Evolutionary conservation across 2,113 vertebrate species (phyloP).

Genomic region (Salvator merianae): DNA sequence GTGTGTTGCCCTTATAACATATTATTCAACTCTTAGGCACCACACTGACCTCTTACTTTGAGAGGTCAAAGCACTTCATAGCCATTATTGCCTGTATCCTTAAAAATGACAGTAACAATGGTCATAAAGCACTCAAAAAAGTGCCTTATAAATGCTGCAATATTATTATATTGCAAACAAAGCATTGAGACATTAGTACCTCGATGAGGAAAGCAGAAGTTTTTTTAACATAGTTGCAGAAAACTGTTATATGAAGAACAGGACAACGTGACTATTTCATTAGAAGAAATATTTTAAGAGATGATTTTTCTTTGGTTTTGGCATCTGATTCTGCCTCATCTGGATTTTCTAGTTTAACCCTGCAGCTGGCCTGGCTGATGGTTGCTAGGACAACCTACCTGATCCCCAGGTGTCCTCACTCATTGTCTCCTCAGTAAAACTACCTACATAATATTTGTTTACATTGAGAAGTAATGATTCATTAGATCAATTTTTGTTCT

Average conservation of each 20-base stretch:
- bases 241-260: background rate
- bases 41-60: too few species aligned
- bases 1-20: too few species aligned
- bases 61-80: too few species aligned
- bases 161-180: too few species aligned
- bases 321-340: background rate
- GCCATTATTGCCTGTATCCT: too few species aligned
- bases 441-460: constrained; percentile 25
- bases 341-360: constrained; percentile 9
- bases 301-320: background rate
- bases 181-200: too few species aligned
- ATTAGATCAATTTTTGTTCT: constrained; percentile 14
- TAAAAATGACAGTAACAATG: too few species aligned
- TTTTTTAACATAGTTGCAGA: background rate
- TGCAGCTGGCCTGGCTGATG: background rate
- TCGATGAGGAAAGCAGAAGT: too few species aligned
- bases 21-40: too few species aligned
- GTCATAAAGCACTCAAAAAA: too few species aligned
- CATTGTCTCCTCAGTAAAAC: constrained; percentile 18
- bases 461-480: constrained; percentile 30
- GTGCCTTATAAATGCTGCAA: too few species aligned
- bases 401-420: constrained; percentile 19
- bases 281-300: background rate
- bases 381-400: constrained; percentile 33
- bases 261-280: background rate